phyloP scores from a whole-genome alignment of 2,797 vertebrate genomes.

The Danionella dracula region DNA sequence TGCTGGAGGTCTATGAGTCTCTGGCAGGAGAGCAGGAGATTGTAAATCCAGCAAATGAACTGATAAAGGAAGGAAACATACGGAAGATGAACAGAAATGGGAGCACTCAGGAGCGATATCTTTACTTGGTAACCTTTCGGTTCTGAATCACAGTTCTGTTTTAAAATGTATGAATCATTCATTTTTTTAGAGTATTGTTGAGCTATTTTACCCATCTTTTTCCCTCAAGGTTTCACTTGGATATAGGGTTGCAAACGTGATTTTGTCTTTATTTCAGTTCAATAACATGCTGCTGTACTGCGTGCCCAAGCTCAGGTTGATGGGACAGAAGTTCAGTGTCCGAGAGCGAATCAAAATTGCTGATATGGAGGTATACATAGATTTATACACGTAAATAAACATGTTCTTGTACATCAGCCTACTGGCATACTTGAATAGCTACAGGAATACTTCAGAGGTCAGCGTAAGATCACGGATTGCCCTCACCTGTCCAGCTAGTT shows the following conservation, averaged over 20 bases:
- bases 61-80: conserved; percentile 95
- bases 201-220: too few relatives aligned
- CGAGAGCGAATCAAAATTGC: conserved; percentile 93
- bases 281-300: conserved; percentile 98
- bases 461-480: neutral
- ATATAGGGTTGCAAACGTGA: too few relatives aligned
- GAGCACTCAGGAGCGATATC: conserved; percentile 89
- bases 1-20: conserved; percentile 90
- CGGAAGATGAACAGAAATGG: conserved; percentile 96
- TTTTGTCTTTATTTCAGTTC: conserved; percentile 69
- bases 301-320: conserved; percentile 90
- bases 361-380: conserved; percentile 80
- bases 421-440: too few relatives aligned
- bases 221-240: too few relatives aligned
- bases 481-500: too few relatives aligned
- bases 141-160: too few relatives aligned
- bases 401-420: too few relatives aligned
- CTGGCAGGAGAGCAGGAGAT: conserved; percentile 95
- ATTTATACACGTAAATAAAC: too few relatives aligned
- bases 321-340: conserved; percentile 96
- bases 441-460: neutral
- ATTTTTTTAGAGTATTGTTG: too few relatives aligned
- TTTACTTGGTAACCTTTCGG: conserved; percentile 77
- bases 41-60: conserved; percentile 94
- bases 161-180: too few relatives aligned